These are phyloP conservation scores for Bombyx mandarina DNA, from an alignment of 1,140 invertebrate genomes.

Conservation along the genomic window DNA sequence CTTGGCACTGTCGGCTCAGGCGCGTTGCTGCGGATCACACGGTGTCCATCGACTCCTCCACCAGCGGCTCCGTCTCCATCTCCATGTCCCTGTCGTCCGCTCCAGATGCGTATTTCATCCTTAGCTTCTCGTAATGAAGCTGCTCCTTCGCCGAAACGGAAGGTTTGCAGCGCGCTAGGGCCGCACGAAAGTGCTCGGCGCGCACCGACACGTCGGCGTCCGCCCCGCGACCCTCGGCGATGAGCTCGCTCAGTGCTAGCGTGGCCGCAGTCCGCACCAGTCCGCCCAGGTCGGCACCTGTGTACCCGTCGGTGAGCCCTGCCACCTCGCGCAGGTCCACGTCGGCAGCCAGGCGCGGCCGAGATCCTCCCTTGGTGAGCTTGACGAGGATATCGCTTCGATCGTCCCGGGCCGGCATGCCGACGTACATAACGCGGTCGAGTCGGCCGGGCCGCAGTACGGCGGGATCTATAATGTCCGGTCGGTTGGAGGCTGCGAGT, in stretches of 20 bases:
- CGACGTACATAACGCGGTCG: conserved; percentile 95
- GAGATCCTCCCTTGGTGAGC: conserved; percentile 90
- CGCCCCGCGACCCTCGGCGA: conserved; percentile 47
- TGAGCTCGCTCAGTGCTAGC: conserved; percentile 76
- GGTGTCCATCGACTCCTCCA: conserved; percentile 66
- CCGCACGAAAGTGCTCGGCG: conserved; percentile 68
- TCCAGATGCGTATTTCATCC: conserved; percentile 68
- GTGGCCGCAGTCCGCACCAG: conserved; percentile 82
- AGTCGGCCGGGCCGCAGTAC: conserved; percentile 94
- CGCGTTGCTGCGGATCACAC: conserved; percentile 26
- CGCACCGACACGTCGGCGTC: conserved; percentile 19
- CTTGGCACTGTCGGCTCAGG: no score
- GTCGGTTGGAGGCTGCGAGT: conserved; percentile 96
- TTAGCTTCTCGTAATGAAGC: conserved; percentile 74
- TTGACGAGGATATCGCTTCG: conserved; percentile 91
- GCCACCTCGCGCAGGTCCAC: conserved; percentile 83
- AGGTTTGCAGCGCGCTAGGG: conserved; percentile 83
- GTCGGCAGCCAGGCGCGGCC: conserved; percentile 81
- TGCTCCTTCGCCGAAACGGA: conserved; percentile 83
- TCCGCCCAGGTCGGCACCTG: conserved; percentile 93
- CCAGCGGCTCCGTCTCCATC: conserved; percentile 63
- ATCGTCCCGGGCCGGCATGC: conserved; percentile 85
- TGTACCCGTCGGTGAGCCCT: conserved; percentile 82
- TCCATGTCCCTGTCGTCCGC: conserved; percentile 65
- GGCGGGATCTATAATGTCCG: conserved; percentile 97